These are phyloP conservation scores for Pseudopleuronectes americanus DNA, from an alignment of 2,797 vertebrate genomes.

Conservation along the genomic window DNA sequence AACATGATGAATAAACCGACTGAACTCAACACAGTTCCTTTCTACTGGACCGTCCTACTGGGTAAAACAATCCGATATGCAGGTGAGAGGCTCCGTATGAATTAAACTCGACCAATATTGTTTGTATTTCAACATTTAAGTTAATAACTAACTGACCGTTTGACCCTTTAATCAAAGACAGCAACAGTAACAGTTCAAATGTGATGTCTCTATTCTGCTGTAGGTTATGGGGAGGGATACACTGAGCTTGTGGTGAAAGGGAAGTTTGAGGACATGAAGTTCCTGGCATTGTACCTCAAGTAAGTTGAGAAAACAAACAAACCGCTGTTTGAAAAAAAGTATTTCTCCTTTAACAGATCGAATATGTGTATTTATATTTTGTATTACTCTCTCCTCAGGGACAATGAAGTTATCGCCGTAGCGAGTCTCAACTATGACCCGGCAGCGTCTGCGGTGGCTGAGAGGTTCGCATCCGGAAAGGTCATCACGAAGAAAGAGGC, in stretches of 20 bases:
- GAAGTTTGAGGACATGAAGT: constrained; percentile 81
- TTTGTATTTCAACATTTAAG: too few species aligned
- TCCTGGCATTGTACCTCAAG: constrained; percentile 90
- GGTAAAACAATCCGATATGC: constrained; percentile 86
- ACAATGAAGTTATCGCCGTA: constrained; percentile 84
- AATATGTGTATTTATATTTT: background rate
- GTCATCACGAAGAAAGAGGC: constrained; percentile 86
- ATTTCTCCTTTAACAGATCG: too few species aligned
- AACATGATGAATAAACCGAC: constrained; percentile 84
- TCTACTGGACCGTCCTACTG: constrained; percentile 88
- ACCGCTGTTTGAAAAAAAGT: background rate
- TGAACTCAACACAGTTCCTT: constrained; percentile 84
- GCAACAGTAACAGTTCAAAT: too few species aligned
- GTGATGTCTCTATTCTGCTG: background rate
- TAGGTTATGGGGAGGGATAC: constrained; percentile 87
- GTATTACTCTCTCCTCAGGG: constrained; percentile 58
- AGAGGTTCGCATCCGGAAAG: constrained; percentile 80
- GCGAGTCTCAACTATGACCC: constrained; percentile 89
- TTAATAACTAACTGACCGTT: too few species aligned
- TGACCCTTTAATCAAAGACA: too few species aligned
- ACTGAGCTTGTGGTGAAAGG: constrained; percentile 87
- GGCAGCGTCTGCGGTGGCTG: constrained; percentile 84
- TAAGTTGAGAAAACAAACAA: constrained; percentile 65
- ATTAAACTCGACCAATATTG: too few species aligned
- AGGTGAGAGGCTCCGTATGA: constrained; percentile 68